These are phyloP conservation scores for Umimayanthus chanpuru DNA, from an alignment of 92 coral and sea anemone species.

Conservation along the genomic window DNA sequence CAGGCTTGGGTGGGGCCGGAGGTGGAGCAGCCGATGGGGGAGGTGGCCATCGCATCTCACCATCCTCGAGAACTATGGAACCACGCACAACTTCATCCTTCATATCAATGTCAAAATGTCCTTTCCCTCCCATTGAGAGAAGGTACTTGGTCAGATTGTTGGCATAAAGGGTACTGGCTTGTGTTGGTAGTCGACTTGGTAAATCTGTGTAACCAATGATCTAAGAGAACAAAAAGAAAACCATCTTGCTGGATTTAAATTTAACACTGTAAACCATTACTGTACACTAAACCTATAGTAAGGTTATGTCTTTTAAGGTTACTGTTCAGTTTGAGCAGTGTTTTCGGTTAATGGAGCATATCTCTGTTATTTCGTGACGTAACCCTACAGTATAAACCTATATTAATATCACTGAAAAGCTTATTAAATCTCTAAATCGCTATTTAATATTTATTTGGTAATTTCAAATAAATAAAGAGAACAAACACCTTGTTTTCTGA, in stretches of 20 bases:
- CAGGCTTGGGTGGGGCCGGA: slow-evolving; percentile 72
- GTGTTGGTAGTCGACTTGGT: slow-evolving; percentile 96
- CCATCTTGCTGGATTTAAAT: background rate
- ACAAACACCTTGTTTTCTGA: too few species aligned
- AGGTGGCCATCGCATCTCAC: slow-evolving; percentile 98
- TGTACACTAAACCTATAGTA: too few species aligned
- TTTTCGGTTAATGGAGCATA: too few species aligned
- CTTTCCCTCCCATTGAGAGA: slow-evolving; percentile 93
- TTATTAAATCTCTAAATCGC: too few species aligned
- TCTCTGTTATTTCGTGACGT: too few species aligned
- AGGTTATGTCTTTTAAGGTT: too few species aligned
- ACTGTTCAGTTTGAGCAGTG: too few species aligned
- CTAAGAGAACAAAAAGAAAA: slow-evolving; percentile 42
- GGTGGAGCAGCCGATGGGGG: slow-evolving; percentile 79
- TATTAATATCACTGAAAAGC: too few species aligned
- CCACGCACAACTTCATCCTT: slow-evolving; percentile 98
- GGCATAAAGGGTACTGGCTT: slow-evolving; percentile 94
- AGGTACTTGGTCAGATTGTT: slow-evolving; percentile 95
- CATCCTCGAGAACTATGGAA: slow-evolving; percentile 90
- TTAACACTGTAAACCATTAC: background rate
- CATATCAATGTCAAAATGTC: slow-evolving; percentile 84
- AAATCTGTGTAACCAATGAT: slow-evolving; percentile 97
- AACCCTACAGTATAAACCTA: too few species aligned
- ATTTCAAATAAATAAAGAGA: too few species aligned
- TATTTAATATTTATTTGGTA: too few species aligned